Evolutionary conservation across 1,140 invertebrate genomes (phyloP), one percentile per base, ranked within the genome.

Genomic region (Drosophila murphyi): DNA sequence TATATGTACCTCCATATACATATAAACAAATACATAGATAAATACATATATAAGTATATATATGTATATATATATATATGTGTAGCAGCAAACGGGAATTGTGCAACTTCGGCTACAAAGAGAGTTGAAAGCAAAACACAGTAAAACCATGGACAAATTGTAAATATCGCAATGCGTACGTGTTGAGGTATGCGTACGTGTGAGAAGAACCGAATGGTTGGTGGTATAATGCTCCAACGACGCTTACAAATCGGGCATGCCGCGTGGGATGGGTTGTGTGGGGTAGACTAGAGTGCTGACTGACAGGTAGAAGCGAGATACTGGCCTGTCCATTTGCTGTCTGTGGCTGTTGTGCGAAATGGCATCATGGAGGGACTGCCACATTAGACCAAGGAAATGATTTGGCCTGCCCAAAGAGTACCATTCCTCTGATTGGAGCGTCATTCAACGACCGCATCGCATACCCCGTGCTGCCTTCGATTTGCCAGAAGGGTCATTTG

Each of bases 71-170:
- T 8, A n/a, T n/a, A 43, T n/a, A 8, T 20, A 20, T 20, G 1
- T 20, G 10, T n/a, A 4, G 39, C 10, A 3, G 39, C n/a, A 43
- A 3, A 20, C 20, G 20, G 20, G 20, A 34, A 34, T 4, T n/a
- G 39, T n/a, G n/a, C 10, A 34, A 5, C 34, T 34, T 4, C 34
- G 5, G 20, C 20, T 34, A 34, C 10, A 43, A 43, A 10, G 39
- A 43, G 39, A 43, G 37, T 10, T 10, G 39, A 43, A 43, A 43
- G 39, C 39, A 43, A n/a, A 43, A 43, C 39, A 43, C 39, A 43
- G n/a, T 43, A 43, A 43, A 43, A 43, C 39, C 39, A 43, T 43
- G 39, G 39, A 43, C 39, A 43, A 43, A 43, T 43, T 43, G 39
- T 43, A 43, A 43, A 43, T 43, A 43, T 43, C 10, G 39, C 39